Evolutionary conservation across 2,113 vertebrate genomes (phyloP), one percentile per base, ranked within the genome.

Genomic region (Oplegnathus fasciatus): DNA sequence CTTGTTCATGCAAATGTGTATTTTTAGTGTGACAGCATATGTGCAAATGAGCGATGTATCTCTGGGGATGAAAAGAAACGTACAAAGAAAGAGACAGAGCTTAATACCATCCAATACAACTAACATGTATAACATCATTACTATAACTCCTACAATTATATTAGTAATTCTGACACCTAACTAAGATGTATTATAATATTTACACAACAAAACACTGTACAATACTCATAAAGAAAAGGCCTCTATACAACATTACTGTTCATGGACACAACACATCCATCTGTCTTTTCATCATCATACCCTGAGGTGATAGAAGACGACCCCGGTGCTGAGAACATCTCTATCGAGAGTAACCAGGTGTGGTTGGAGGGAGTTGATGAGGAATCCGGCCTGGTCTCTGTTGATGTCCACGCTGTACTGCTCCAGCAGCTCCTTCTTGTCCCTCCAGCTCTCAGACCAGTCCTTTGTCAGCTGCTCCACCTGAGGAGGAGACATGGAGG

Each of bases 221-320:
- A 48, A n/a, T 14, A 73, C 7, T 9, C 1, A 77, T 2, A 10
- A 68, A 76, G 13, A 32, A 48, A 57, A 22, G 1, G 20, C 48
- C 20, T 50, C 34, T 5, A 9, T 65, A 48, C 30, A 26, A 11
- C 13, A 52, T 55, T n/a, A 4, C 15, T 10, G 9, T 37, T 30
- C 4, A 67, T 28, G 14, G 11, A 34, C n/a, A 60, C 10, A 84
- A 8, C 24, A 54, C 1, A 14, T 3, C 1, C 6, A 3, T 52
- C 22, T 60, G 10, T 0, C 4, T 40, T 64, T 60, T 24, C 1
- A 7, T 44, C 17, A 0, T 68, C 75, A 13, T 94, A 99, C 98
- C 97, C 95, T 96, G 92, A 99, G 98, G 89, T 98, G 97, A 90
- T 99, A 99, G 3, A 99, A 95, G 80, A 97, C 96, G 6, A 99